A percentile compares a stretch with the other conserved stretches of the same genome.
Evolutionary conservation across 2,113 vertebrate genomes (phyloP).

Genomic region (Pseudorhombus dupliciocellatus): DNA sequence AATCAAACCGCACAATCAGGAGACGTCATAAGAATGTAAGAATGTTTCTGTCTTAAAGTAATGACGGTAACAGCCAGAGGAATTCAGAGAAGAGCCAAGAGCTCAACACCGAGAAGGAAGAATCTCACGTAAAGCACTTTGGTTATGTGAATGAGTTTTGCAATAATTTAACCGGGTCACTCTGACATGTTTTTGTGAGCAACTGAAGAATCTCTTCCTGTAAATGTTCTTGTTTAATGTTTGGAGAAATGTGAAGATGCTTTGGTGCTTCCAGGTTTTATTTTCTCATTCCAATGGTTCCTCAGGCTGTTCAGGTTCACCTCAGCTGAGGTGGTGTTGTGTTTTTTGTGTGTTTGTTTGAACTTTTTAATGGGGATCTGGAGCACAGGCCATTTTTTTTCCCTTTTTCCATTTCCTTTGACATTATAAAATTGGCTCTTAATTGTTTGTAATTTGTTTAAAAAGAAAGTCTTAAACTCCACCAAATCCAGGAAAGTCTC

Average conservation of each 20-base stretch:
- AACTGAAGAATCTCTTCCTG: neutral
- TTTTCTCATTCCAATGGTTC: neutral
- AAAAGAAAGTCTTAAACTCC: too few relatives aligned
- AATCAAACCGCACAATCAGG: constrained; percentile 3
- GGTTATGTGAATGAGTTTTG: constrained; percentile 42
- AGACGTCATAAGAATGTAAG: constrained; percentile 15
- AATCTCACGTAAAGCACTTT: constrained; percentile 12
- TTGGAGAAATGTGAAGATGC: neutral
- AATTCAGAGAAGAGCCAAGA: constrained; percentile 11
- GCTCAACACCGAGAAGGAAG: constrained; percentile 12
- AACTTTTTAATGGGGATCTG: too few relatives aligned
- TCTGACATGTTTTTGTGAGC: constrained; percentile 17
- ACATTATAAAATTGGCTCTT: too few relatives aligned
- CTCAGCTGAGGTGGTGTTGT: too few relatives aligned
- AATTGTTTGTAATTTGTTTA: too few relatives aligned
- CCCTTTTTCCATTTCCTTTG: too few relatives aligned
- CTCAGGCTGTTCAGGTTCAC: neutral
- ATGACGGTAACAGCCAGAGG: constrained; percentile 18
- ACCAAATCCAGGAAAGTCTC: too few relatives aligned
- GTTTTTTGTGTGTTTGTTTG: too few relatives aligned
- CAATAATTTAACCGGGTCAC: constrained; percentile 21
- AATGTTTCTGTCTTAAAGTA: constrained; percentile 23
- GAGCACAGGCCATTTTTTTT: too few relatives aligned
- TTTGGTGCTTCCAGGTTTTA: neutral
- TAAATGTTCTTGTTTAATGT: neutral